A percentile compares a stretch with the other conserved stretches of the same genome.
Conservation (phyloP, 2,888 invertebrate genomes). For the Eurois occulta region DNA sequence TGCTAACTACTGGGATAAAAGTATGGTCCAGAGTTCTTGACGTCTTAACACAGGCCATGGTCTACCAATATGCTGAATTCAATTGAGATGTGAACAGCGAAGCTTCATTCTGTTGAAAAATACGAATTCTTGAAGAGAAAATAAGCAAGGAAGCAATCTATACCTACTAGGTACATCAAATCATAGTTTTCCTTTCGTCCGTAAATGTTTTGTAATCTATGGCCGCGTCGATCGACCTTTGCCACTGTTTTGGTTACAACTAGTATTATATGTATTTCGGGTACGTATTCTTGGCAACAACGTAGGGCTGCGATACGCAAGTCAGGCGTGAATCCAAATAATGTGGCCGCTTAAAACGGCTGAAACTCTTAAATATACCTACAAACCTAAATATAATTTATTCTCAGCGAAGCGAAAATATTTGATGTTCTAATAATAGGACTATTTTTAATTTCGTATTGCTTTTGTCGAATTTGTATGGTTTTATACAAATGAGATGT, state of each 20-base stretch:
- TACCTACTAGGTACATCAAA: slow-evolving; percentile 4
- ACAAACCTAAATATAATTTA: slow-evolving; percentile 28
- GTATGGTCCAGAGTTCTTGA: background rate
- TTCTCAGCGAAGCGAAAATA: slow-evolving; percentile 1
- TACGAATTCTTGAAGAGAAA: background rate
- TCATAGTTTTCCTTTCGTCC: slow-evolving; percentile 16
- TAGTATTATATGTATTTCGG: slow-evolving; percentile 66
- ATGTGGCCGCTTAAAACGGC: slow-evolving; percentile 42
- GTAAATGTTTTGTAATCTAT: slow-evolving; percentile 59
- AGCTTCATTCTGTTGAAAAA: background rate
- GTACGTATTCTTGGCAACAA: slow-evolving; percentile 67
- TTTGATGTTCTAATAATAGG: slow-evolving; percentile 23
- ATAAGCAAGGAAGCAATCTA: background rate
- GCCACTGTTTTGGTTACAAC: slow-evolving; percentile 64
- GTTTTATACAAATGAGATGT: slow-evolving; percentile 9
- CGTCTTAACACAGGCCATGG: background rate
- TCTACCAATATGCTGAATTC: background rate
- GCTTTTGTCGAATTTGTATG: background rate
- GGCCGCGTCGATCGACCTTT: slow-evolving; percentile 62
- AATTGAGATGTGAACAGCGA: background rate
- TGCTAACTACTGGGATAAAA: background rate
- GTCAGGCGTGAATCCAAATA: slow-evolving; percentile 58
- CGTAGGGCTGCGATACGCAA: slow-evolving; percentile 45
- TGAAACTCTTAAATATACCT: slow-evolving; percentile 32
- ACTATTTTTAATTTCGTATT: background rate